Base-by-base conservation (phyloP, 37 sponge, comb jelly and placozoan genomes). In the Dysidea cf. avara region DNA sequence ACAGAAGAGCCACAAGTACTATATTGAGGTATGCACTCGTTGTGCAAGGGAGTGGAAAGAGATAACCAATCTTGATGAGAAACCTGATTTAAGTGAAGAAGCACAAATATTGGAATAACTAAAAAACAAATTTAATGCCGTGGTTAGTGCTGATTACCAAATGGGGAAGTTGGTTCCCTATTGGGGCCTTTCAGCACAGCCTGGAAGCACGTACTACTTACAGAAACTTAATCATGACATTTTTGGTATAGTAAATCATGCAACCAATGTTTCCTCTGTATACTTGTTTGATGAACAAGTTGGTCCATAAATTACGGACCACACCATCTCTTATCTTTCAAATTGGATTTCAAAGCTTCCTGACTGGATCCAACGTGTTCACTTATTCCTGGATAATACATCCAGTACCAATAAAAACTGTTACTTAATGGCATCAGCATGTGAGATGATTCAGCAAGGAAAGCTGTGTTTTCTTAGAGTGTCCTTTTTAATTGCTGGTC, bases 81-180 rank as follows among this genome's bases (percentile, higher is more conserved):
- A 46, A 13, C 2, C 0, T 31, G 20, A 24, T 21, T 33, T 26
- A 37, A 53, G 7, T 11, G 61, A 28, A 18, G 71, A 69, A 53
- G 33, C 3, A 9, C 35, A 12, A 24, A 7, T 2, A 11, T 53
- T 69, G 34, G 34, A 35, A 7, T 11, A 25, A 29, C 20, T 46
- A 37, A 71, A 56, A 25, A 30, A 56, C 59, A 56, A 29, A 43
- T 72, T 72, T n/a, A 72, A 2, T 28, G 31, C 57, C 36, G 58
- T 76, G 6, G 77, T 76, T 1, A 60, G 39, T 18, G 79, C 79
- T 4, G 81, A 74, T 33, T 82, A 73, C 39, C 82, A n/a, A n/a
- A n/a, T n/a, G n/a, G n/a, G n/a, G n/a, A n/a, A n/a, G n/a, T n/a
- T n/a, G n/a, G n/a, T n/a, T 12, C 77, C 77, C 2, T 53, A 64